Evolutionary conservation across 2,797 vertebrate species (phyloP), one percentile per base, ranked within the genome.

Genomic region (Pipistrellus pygmaeus): DNA sequence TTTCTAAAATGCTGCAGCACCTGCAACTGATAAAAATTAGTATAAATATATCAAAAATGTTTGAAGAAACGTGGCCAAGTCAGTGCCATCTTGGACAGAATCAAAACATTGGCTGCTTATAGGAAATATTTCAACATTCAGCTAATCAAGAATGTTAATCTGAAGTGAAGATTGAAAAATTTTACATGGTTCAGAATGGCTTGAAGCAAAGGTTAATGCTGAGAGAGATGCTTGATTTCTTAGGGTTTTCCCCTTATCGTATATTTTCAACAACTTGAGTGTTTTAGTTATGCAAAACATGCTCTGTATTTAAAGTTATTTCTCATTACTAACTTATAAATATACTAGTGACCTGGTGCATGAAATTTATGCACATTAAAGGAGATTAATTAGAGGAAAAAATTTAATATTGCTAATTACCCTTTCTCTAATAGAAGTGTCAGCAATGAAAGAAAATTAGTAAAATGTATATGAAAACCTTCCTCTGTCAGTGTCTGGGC

Each of bases 1-100:
- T 53, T 90, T 73, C 81, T 12, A 75, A 96, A 90, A 90, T 9
- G 51, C 2, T 64, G 17, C 75, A 75, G 38, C 10, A 71, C 71
- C 93, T 97, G 92, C 85, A 62, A 92, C 82, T 96, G 95, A 96
- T 97, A 97, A 97, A 96, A 96, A 96, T 94, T 90, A 94, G 87
- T 55, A 60, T 64, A 95, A 84, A 89, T 90, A 81, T 89, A 78
- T 53, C 85, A 73, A 89, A 94, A 93, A 77, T 87, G 81, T 94
- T 95, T 93, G 88, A 93, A 83, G 87, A 88, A 95, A 57, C 81
- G 48, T 93, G 62, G 32, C 20, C 53, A 60, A 57, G 27, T 20
- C 73, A 60, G 53, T 53, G 17, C 60, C 38, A 78, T 44, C 20
- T 62, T 35, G 93, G 89, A 62, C 41, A 55, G 41, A 57, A 77